A percentile compares a stretch with the other conserved stretches of the same genome.
Conservation (phyloP, 1,140 invertebrate genomes). For the Melitaea cinxia region DNA sequence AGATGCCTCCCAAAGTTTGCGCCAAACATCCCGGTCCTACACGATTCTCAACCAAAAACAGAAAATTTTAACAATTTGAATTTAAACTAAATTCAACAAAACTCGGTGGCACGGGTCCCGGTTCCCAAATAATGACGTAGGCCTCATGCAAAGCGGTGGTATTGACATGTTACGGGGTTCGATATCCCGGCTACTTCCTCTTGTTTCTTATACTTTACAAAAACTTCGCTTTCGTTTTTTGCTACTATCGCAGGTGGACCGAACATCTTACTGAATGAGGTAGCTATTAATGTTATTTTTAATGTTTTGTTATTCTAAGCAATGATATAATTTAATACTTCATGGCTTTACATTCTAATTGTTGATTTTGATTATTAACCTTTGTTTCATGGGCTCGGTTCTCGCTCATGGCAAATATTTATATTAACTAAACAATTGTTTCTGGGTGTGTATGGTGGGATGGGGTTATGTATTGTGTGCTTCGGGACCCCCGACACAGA, state of each 20-base stretch:
- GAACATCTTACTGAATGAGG: not conserved
- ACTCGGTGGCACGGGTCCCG: constrained; percentile 26
- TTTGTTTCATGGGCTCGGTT: too few species aligned
- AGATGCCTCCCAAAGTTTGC: not conserved
- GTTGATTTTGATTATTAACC: too few species aligned
- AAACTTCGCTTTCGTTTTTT: not conserved
- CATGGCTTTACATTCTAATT: too few species aligned
- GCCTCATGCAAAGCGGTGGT: constrained; percentile 59
- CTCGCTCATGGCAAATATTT: too few species aligned
- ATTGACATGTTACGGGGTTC: constrained; percentile 70
- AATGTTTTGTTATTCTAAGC: not conserved
- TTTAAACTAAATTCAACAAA: too few species aligned
- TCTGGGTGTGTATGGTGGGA: too few species aligned
- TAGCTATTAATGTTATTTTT: not conserved
- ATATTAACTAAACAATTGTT: too few species aligned
- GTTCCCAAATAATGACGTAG: constrained; percentile 72
- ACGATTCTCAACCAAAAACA: not conserved
- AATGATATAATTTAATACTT: too few species aligned
- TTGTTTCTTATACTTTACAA: constrained; percentile 43
- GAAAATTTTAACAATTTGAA: not conserved
- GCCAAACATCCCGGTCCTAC: not conserved
- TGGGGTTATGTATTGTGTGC: too few species aligned
- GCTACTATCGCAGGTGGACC: constrained; percentile 7
- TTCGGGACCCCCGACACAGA: too few species aligned
- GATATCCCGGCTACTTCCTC: constrained; percentile 52